These are phyloP conservation scores for Tenthredo distinguenda DNA, from an alignment of 2,888 invertebrate species.

Conservation along the genomic window DNA sequence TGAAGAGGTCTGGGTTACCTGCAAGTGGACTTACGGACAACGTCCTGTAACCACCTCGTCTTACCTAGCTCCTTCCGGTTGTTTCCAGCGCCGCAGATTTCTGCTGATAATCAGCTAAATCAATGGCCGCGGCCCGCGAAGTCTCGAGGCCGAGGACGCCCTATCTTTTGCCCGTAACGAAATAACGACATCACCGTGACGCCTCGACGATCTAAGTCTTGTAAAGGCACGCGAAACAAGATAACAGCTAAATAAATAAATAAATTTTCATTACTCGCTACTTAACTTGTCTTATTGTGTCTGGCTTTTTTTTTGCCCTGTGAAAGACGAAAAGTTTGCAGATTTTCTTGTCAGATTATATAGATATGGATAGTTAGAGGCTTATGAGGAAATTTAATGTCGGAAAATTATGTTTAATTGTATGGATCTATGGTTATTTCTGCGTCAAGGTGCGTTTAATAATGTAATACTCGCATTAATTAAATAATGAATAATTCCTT, in stretches of 20 bases:
- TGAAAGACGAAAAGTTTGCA: not conserved
- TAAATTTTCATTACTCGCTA: not conserved
- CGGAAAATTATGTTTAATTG: not conserved
- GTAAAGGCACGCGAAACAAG: not conserved
- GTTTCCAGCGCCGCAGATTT: constrained; percentile 37
- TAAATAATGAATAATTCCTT: constrained; percentile 39
- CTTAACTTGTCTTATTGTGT: not conserved
- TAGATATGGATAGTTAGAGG: not conserved
- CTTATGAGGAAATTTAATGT: not conserved
- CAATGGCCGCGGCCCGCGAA: not conserved
- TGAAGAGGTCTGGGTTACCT: not conserved
- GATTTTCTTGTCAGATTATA: not conserved
- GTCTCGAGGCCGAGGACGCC: constrained; percentile 43
- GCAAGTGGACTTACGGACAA: constrained; percentile 30
- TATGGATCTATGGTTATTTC: not conserved
- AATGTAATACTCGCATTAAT: constrained; percentile 13
- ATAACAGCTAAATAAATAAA: constrained; percentile 17
- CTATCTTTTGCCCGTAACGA: constrained; percentile 45
- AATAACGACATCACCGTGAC: constrained; percentile 25
- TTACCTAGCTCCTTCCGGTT: constrained; percentile 22
- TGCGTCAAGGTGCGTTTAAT: constrained; percentile 11
- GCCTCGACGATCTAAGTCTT: constrained; percentile 12
- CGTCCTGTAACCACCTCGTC: constrained; percentile 34
- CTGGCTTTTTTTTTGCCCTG: not conserved
- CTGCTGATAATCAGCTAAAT: constrained; percentile 28